phyloP scores from a whole-genome alignment of 2,113 vertebrate genomes.

The Brachionichthys hirsutus region DNA sequence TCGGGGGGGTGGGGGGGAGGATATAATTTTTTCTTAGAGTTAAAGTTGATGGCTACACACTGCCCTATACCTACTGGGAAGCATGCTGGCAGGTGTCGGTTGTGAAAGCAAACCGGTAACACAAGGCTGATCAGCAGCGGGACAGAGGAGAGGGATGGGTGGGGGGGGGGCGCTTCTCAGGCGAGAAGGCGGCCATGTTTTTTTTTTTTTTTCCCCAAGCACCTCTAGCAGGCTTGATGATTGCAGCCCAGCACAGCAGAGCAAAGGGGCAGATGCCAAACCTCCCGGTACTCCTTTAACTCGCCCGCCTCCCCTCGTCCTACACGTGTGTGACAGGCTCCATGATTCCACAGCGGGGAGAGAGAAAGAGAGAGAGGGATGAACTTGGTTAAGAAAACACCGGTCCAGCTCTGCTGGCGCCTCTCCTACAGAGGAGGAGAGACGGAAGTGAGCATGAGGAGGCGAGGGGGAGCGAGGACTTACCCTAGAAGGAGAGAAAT shows the following conservation, averaged over 20 bases:
- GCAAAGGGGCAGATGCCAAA: constrained; percentile 4
- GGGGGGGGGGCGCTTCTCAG: constrained; percentile 8
- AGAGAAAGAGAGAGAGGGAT: constrained; percentile 61
- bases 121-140: constrained; percentile 55
- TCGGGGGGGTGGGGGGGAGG: constrained; percentile 30
- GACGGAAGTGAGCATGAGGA: constrained; percentile 30
- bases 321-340: constrained; percentile 48
- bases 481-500: constrained; percentile 69
- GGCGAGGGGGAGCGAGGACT: constrained; percentile 31
- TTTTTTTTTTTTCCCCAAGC: constrained; percentile 43
- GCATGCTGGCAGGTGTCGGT: constrained; percentile 39
- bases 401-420: constrained; percentile 60
- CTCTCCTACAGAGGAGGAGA: constrained; percentile 50
- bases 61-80: constrained; percentile 47
- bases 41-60: constrained; percentile 53
- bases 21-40: constrained; percentile 36
- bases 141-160: not conserved
- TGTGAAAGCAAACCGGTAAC: constrained; percentile 65
- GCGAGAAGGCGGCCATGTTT: constrained; percentile 37
- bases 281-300: not conserved
- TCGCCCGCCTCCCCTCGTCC: not conserved
- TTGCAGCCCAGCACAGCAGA: constrained; percentile 37
- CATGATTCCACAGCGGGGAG: constrained; percentile 47
- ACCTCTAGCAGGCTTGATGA: constrained; percentile 48
- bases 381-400: constrained; percentile 77